Conservation (phyloP, 2,113 vertebrate species). For the Bambusicola thoracicus region DNA sequence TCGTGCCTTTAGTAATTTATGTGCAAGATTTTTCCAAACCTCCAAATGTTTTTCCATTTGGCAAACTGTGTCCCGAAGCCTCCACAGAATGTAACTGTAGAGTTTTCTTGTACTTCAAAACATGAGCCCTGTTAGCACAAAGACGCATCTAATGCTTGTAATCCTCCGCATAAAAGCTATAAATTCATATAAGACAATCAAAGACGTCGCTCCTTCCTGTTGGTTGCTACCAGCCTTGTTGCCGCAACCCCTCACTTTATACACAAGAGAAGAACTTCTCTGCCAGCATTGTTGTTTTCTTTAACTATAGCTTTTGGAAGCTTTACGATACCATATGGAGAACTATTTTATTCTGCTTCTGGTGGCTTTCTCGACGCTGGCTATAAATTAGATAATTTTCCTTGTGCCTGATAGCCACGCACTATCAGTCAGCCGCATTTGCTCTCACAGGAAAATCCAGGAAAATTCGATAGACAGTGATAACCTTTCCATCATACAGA, state of each 20-base stretch:
- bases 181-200: constrained; percentile 44
- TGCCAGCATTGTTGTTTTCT: constrained; percentile 22
- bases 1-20: constrained; percentile 85
- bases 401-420: constrained; percentile 65
- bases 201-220: not conserved
- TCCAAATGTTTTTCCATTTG: constrained; percentile 89
- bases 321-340: constrained; percentile 78
- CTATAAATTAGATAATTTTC: constrained; percentile 75
- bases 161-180: constrained; percentile 51
- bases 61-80: constrained; percentile 78
- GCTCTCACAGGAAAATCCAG: constrained; percentile 11
- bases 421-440: constrained; percentile 35
- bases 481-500: not conserved
- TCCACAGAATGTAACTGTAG: constrained; percentile 80
- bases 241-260: constrained; percentile 2
- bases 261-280: constrained; percentile 10
- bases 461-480: not conserved
- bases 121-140: constrained; percentile 69
- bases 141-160: constrained; percentile 68
- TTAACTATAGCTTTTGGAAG: constrained; percentile 78
- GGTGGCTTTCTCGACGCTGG: constrained; percentile 73
- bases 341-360: constrained; percentile 76
- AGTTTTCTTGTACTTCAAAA: constrained; percentile 77
- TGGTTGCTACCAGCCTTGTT: not conserved
- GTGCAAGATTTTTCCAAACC: constrained; percentile 87